Base-by-base conservation (phyloP, 2,797 vertebrate genomes). In the Diplodus puntazzo region DNA sequence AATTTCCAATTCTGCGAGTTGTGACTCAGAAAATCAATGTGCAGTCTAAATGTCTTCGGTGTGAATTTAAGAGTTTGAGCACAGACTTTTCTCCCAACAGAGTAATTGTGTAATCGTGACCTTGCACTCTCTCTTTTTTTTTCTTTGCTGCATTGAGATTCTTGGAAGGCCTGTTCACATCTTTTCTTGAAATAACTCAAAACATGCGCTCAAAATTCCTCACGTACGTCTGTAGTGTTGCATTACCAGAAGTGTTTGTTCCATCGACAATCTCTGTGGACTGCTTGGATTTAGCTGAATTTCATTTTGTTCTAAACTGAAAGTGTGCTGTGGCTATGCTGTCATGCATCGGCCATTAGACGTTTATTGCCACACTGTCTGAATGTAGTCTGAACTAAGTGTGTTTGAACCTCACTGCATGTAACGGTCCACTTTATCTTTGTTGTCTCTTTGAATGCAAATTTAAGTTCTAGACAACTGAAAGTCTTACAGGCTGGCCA, bases 11-110 rank as follows among this genome's bases (percentile, higher is more conserved):
- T 68, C n/a, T 74, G 3, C 11, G 48, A 63, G 46, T 71, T 77
- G 21, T 45, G 45, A 69, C 63, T 57, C 11, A 73, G 59, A 58
- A 75, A 59, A 75, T 77, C 48, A 60, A 77, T 77, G 55, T 8
- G 52, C 66, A 60, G 21, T 77, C 20, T 52, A 60, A 73, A 62
- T 48, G 25, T 57, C 39, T 61, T 57, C 18, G 12, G 13, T 30
- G 50, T 63, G 46, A 58, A 66, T 79, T 49, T 53, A 57, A 57
- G 48, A 72, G 25, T 75, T 39, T 67, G 20, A 62, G 48, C 4
- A 39, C 21, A 13, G 5, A 65, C 43, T 25, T 62, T 52, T 73
- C 7, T 66, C 9, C 14, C 13, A 42, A 34, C 2, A 20, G 20
- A 34, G 43, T 45, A 23, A 57, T 23, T 42, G 48, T n/a, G 46